Base-by-base conservation (phyloP, 2,113 vertebrate genomes). In the Halichoeres trimaculatus region DNA sequence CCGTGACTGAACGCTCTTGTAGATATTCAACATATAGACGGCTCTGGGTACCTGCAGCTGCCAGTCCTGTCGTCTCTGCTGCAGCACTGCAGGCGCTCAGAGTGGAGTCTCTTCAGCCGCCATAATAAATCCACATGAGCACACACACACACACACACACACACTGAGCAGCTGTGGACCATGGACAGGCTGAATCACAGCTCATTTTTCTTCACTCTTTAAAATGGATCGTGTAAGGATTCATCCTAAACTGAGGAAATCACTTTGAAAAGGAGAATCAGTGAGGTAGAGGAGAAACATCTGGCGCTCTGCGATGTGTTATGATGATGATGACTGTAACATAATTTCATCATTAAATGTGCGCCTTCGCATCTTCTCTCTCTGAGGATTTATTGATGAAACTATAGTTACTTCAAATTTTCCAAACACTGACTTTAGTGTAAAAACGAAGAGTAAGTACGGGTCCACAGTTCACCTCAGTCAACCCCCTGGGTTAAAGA, bases 401-500 rank as follows among this genome's bases (percentile, higher is more conserved):
- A 10, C 16, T n/a, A 16, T 11, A 64, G 26, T 17, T 3, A 26
- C 14, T 35, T 24, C 1, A 20, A 51, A 16, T 17, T 24, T 11
- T n/a, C n/a, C n/a, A n/a, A n/a, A n/a, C n/a, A n/a, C n/a, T 16
- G n/a, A 9, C 35, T 13, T 0, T 1, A 16, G 8, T 16, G 26
- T 45, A 17, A 19, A 12, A n/a, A 2, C 19, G 45, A n/a, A 6
- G 43, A 38, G 20, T 35, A 14, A 10, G 19, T 14, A 10, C 34
- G 54, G 24, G 55, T 17, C 10, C 5, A 11, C 1, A 35, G 30
- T 22, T 78, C 12, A 47, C 80, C 52, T 60, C 55, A 23, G 13
- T 22, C 1, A 2, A 53, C 58, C 75, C 51, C 67, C 13, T 8
- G 38, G 57, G 58, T 78, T 61, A 57, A 54, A 75, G 62, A 76